phyloP scores from a whole-genome alignment of 2,113 vertebrate species.

The Archilochus colubris region DNA sequence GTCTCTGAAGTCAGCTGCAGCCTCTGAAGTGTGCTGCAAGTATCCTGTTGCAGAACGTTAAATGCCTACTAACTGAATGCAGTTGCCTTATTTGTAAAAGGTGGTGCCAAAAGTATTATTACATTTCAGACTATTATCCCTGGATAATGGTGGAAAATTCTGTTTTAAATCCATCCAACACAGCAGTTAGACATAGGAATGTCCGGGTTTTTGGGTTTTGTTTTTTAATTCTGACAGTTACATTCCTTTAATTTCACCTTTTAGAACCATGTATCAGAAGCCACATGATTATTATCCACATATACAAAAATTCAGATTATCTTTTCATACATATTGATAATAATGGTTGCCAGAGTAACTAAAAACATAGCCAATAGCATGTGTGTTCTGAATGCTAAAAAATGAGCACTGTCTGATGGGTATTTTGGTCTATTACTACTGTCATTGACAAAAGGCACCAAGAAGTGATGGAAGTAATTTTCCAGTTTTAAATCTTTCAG shows the following conservation, averaged over 20 bases:
- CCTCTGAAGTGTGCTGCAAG: constrained; percentile 66
- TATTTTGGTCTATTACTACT: not conserved
- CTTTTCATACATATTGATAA: not conserved
- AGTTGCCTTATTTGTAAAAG: constrained; percentile 68
- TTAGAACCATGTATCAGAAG: not conserved
- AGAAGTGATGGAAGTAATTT: not conserved
- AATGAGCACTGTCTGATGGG: not conserved
- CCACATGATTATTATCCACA: not conserved
- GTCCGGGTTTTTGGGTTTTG: not conserved
- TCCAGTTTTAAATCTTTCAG: not conserved
- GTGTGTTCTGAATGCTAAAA: not conserved
- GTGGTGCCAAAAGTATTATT: constrained; percentile 78
- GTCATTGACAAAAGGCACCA: not conserved
- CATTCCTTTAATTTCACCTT: constrained; percentile 26
- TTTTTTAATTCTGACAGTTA: not conserved
- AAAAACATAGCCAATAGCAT: not conserved
- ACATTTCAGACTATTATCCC: constrained; percentile 70
- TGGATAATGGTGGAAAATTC: constrained; percentile 64
- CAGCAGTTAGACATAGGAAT: constrained; percentile 44
- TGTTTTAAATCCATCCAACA: constrained; percentile 64
- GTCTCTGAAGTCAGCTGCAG: constrained; percentile 70
- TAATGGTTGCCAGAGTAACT: not conserved
- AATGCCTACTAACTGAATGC: constrained; percentile 66
- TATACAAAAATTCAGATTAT: not conserved
- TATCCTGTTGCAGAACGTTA: constrained; percentile 72